Evolutionary conservation across 2,888 invertebrate species (phyloP).

Genomic region (Vannuccia rotundouncinata): DNA sequence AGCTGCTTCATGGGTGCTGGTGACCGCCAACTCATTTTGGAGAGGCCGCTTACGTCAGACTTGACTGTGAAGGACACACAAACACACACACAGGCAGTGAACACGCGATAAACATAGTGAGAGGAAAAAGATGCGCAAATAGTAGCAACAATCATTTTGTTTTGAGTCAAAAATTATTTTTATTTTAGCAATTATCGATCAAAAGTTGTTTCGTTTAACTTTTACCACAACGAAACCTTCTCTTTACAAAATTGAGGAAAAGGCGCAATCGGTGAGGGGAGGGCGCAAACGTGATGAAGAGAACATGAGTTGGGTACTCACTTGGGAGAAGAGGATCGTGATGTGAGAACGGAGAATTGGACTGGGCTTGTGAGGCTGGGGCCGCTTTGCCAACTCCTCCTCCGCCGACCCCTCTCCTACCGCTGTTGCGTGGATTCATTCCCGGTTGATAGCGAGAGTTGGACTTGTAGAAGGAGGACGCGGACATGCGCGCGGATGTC

Average conservation of each 20-base stretch:
- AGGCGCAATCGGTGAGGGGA: no score
- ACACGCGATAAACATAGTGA: no score
- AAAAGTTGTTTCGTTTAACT: no score
- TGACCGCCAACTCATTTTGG: background rate
- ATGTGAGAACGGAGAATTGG: background rate
- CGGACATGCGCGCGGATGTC: conserved; percentile 33
- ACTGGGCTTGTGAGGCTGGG: background rate
- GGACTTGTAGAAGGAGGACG: conserved; percentile 65
- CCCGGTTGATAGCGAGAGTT: conserved; percentile 74
- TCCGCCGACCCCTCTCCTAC: background rate
- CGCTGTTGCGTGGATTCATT: conserved; percentile 36
- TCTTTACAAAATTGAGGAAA: no score
- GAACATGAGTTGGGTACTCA: no score
- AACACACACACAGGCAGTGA: background rate
- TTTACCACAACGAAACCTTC: no score
- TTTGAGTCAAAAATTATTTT: no score
- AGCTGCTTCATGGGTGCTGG: background rate
- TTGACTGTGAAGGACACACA: background rate
- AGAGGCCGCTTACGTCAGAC: background rate
- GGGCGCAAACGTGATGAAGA: no score
- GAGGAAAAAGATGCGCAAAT: background rate
- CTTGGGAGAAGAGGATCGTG: background rate
- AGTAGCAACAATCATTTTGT: no score
- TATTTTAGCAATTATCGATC: no score
- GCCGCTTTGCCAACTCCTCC: background rate